A percentile compares a stretch with the other conserved stretches of the same genome.
These are phyloP conservation scores for Mercenaria mercenaria DNA, from an alignment of 1,140 invertebrate species.

Conservation along the genomic window DNA sequence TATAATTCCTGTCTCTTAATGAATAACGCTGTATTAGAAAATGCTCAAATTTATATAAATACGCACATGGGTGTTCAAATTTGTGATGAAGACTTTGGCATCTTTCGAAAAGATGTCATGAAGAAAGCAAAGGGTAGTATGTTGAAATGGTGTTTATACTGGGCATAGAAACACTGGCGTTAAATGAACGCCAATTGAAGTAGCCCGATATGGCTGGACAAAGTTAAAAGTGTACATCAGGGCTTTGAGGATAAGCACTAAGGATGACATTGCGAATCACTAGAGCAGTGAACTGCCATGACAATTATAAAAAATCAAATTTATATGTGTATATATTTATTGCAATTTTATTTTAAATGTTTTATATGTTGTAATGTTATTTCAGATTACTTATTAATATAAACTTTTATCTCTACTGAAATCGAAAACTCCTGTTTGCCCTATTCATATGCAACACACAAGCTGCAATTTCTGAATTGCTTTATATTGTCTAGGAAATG, in stretches of 20 bases:
- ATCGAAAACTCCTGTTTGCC: neutral
- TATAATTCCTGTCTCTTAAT: slow-evolving; percentile 3
- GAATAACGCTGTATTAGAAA: neutral
- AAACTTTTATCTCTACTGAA: slow-evolving; percentile 7
- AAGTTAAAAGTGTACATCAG: neutral
- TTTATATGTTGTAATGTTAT: slow-evolving; percentile 67
- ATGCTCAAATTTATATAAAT: slow-evolving; percentile 5
- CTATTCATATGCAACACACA: neutral
- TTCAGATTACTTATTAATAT: slow-evolving; percentile 42
- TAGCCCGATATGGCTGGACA: neutral
- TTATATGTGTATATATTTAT: slow-evolving; percentile 68
- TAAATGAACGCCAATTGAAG: too few relatives aligned
- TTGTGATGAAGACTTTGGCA: slow-evolving; percentile 22
- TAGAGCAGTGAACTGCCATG: neutral
- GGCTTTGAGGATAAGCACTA: slow-evolving; percentile 14
- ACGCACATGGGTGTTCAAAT: slow-evolving; percentile 28
- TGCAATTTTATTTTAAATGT: slow-evolving; percentile 66
- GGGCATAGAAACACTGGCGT: too few relatives aligned
- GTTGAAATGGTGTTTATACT: too few relatives aligned
- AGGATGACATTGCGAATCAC: neutral
- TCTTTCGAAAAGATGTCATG: too few relatives aligned
- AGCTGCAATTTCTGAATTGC: too few relatives aligned
- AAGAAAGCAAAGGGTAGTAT: too few relatives aligned
- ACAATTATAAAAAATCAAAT: slow-evolving; percentile 38
- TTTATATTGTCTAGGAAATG: too few relatives aligned